These are phyloP conservation scores for Scaptomyza polygonia DNA, from an alignment of 2,888 invertebrate genomes.

Conservation along the genomic window DNA sequence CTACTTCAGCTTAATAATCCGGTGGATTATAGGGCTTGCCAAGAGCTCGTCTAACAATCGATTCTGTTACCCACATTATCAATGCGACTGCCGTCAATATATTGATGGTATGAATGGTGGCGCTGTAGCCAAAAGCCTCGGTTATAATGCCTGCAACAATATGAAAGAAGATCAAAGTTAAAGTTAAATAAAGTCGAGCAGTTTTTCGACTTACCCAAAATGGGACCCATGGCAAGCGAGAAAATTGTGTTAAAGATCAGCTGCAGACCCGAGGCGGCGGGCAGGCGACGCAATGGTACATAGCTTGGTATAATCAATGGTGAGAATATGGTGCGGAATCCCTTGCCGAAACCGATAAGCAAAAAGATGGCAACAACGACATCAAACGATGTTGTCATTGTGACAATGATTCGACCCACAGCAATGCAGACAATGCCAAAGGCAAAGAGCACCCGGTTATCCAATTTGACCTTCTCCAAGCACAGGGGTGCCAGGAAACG, in stretches of 20 bases:
- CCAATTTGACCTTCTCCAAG: slow-evolving; percentile 88
- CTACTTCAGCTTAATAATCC: slow-evolving; percentile 18
- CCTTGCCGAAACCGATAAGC: slow-evolving; percentile 89
- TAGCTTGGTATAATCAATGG: slow-evolving; percentile 89
- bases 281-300: slow-evolving; percentile 88
- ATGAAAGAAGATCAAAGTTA: not conserved
- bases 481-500: slow-evolving; percentile 89
- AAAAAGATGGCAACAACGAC: slow-evolving; percentile 86
- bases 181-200: not conserved
- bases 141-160: slow-evolving; percentile 71
- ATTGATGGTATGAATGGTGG: slow-evolving; percentile 80
- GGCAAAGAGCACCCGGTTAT: slow-evolving; percentile 89
- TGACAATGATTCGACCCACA: slow-evolving; percentile 75
- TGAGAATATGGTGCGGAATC: slow-evolving; percentile 90
- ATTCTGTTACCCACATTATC: slow-evolving; percentile 74
- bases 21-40: slow-evolving; percentile 54
- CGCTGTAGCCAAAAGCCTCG: slow-evolving; percentile 70
- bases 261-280: slow-evolving; percentile 90
- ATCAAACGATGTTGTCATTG: slow-evolving; percentile 85
- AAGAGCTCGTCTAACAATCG: slow-evolving; percentile 63
- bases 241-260: slow-evolving; percentile 88
- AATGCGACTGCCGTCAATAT: slow-evolving; percentile 71
- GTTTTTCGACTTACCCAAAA: slow-evolving; percentile 86
- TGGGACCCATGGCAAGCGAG: slow-evolving; percentile 87
- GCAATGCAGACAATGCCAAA: slow-evolving; percentile 87